Evolutionary conservation across 2,113 vertebrate species (phyloP).

Genomic region (Rousettus leschenaultii): DNA sequence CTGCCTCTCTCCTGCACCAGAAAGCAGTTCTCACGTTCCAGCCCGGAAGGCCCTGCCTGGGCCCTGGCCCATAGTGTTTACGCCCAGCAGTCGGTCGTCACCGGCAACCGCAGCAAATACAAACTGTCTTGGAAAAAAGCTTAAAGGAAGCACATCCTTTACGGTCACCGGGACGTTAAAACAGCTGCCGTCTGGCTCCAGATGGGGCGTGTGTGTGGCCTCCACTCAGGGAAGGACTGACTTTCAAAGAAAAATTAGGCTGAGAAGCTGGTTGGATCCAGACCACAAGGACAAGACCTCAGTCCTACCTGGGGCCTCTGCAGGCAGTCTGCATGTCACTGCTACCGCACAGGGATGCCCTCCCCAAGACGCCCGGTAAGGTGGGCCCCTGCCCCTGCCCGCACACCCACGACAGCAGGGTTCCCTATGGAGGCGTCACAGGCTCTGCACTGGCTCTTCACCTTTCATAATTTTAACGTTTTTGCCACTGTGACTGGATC

Average conservation of each 20-base stretch:
- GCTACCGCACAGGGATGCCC: fast-evolving
- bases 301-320: neutral
- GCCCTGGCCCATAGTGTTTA: neutral
- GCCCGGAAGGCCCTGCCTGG: neutral
- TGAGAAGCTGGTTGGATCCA: no score
- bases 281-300: fast-evolving
- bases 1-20: neutral
- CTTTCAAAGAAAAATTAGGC: neutral
- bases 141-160: neutral
- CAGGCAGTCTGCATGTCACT: fast-evolving
- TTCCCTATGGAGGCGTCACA: no score
- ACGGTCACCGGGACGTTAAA: neutral
- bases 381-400: neutral
- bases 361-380: neutral
- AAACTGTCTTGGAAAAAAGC: neutral
- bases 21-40: neutral
- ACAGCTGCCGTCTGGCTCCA: neutral
- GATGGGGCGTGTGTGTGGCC: neutral
- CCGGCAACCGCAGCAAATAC: neutral
- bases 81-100: neutral
- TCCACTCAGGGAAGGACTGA: neutral
- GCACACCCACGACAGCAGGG: no score
- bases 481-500: neutral
- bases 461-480: neutral
- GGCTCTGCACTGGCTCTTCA: neutral